Conservation (phyloP, 2,113 vertebrate species). For the Equus quagga region DNA sequence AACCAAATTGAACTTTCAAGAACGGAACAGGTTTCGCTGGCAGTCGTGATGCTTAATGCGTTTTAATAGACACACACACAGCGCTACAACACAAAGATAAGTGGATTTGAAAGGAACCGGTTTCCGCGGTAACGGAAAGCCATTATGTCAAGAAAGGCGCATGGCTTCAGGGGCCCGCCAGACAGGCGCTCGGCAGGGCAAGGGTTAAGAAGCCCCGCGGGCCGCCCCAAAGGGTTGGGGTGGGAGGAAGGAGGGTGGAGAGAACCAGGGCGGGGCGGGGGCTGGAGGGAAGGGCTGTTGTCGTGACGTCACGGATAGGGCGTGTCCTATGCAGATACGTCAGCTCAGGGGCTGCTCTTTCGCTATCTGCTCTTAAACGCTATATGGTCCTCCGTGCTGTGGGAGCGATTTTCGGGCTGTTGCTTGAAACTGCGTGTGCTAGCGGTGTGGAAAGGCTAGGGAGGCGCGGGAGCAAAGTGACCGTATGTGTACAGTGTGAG, state of each 20-base stretch:
- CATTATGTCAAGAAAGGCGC: too few species aligned
- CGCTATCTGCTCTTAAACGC: background rate
- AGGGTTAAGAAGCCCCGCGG: background rate
- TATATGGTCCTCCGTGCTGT: background rate
- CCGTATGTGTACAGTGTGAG: rapidly evolving
- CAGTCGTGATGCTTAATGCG: background rate
- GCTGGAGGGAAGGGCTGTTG: background rate
- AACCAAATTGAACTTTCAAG: background rate
- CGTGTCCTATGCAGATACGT: background rate
- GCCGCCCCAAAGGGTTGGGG: background rate
- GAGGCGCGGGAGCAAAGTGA: background rate
- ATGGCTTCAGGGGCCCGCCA: background rate
- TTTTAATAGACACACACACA: background rate
- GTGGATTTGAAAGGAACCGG: too few species aligned
- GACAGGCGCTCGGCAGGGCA: too few species aligned
- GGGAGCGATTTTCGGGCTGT: background rate
- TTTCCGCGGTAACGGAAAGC: background rate
- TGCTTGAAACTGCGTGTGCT: background rate
- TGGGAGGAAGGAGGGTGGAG: background rate
- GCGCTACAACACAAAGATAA: background rate
- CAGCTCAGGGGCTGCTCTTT: background rate
- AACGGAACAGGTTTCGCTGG: background rate
- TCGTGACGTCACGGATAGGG: background rate
- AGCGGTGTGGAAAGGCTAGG: too few species aligned
- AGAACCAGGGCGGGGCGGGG: background rate